Percentiles rank a stretch among this genome's conserved stretches.
Evolutionary conservation across 2,797 vertebrate genomes (phyloP).

Genomic region (Morus bassanus): DNA sequence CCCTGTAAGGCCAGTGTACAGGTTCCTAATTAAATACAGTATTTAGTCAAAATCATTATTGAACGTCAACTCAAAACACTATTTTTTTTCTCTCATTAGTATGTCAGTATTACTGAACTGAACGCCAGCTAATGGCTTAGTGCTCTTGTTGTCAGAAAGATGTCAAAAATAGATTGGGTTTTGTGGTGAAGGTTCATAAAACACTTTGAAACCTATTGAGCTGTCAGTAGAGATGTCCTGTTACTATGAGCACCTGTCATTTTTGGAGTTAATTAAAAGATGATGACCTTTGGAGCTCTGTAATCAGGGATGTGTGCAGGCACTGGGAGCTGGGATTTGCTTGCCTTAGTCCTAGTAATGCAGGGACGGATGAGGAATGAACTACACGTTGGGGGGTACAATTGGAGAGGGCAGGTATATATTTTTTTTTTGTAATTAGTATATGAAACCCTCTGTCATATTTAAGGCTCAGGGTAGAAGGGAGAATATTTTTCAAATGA

Average conservation of each 20-base stretch:
- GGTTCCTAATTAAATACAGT: background rate
- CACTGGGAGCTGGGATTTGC: background rate
- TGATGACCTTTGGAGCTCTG: background rate
- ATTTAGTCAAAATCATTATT: background rate
- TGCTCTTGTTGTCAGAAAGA: background rate
- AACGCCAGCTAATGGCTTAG: accelerated
- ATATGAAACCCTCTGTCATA: background rate
- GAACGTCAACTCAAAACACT: background rate
- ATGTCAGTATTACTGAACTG: background rate
- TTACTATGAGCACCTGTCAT: background rate
- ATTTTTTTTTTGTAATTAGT: background rate
- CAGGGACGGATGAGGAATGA: background rate
- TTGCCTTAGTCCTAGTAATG: background rate
- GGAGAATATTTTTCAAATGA: background rate
- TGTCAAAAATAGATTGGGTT: background rate
- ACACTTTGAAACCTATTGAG: background rate
- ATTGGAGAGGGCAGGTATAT: background rate
- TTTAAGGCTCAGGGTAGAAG: background rate
- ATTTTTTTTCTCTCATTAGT: background rate
- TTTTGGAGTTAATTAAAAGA: background rate
- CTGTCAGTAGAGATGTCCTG: background rate
- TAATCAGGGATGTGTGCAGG: background rate
- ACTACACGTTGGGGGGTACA: background rate
- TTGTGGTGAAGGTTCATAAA: background rate
- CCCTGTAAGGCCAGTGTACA: background rate